A percentile compares a stretch with the other conserved stretches of the same genome.
These are phyloP conservation scores for Gymnogyps californianus DNA, from an alignment of 2,113 vertebrate genomes.

Conservation along the genomic window DNA sequence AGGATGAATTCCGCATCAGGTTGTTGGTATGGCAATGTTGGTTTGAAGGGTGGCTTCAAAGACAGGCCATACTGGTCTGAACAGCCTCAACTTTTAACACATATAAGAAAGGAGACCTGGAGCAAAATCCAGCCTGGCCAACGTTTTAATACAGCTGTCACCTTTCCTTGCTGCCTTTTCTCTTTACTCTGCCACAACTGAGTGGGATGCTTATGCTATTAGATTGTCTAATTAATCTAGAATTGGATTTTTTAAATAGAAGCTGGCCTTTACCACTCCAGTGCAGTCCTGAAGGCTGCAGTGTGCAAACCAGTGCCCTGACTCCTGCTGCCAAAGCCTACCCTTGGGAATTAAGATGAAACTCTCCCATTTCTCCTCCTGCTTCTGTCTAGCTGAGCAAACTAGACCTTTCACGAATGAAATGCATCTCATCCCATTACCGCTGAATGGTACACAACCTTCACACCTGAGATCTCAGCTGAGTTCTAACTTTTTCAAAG, in stretches of 20 bases:
- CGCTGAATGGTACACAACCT: background rate
- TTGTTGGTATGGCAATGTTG: background rate
- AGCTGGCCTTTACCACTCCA: background rate
- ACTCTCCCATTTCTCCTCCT: background rate
- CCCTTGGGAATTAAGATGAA: background rate
- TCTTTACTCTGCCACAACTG: background rate
- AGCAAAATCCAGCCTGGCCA: background rate
- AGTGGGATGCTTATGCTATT: background rate
- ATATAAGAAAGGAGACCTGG: background rate
- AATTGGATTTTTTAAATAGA: background rate
- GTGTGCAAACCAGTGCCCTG: background rate
- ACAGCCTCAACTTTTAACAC: background rate
- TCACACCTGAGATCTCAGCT: background rate
- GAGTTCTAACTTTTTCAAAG: background rate
- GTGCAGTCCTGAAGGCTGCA: background rate
- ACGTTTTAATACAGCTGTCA: background rate
- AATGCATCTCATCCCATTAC: background rate
- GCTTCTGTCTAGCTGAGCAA: background rate
- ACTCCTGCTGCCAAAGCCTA: background rate
- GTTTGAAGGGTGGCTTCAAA: background rate
- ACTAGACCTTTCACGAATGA: background rate
- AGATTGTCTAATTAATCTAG: background rate
- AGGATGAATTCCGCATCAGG: background rate
- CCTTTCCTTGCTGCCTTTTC: background rate
- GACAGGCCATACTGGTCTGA: background rate